Base-by-base conservation (phyloP, 2,113 vertebrate genomes). In the Coregonus clupeaformis region DNA sequence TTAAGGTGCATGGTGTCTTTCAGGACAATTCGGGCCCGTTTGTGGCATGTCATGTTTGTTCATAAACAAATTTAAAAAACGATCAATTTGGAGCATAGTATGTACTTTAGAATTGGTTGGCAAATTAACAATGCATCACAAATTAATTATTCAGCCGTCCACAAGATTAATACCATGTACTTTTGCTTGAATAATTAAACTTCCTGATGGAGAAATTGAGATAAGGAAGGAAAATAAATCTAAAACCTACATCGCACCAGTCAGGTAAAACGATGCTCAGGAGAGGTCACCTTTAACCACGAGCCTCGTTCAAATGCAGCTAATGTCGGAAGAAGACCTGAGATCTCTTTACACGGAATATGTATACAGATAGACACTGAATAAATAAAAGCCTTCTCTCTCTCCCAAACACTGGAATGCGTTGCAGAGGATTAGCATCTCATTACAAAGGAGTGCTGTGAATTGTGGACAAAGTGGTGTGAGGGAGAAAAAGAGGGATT, bases 301-400 rank as follows among this genome's bases (percentile, higher is more conserved):
- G 7, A 72, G 49, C 25, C 82, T 88, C 73, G 78, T 71, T 86
- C 71, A 85, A 69, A 87, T 86, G 75, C 86, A 84, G 81, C 81
- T 85, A 81, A 77, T 76, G 77, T 74, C 75, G 80, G 77, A 82
- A 69, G 67, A 49, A 73, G 81, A 29, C 69, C 16, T 52, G 80
- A 81, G 84, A 88, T 87, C 88, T 89, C 80, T 69, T 52, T 80
- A 90, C 81, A 90, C 71, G 65, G 30, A 82, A 67, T 86, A 82
- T 83, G 80, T 89, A 76, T 88, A 89, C 73, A 75, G 77, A 88
- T 82, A 75, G 84, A 86, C 84, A 80, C 80, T 89, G 91, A 90
- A 92, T 92, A 91, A 91, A 90, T 91, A 90, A 92, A 90, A 65
- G 82, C 64, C 82, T 82, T 86, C 80, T 75, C 66, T 75, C 66